Evolutionary conservation across 1,140 invertebrate genomes (phyloP).

Genomic region (Onthophagus taurus): DNA sequence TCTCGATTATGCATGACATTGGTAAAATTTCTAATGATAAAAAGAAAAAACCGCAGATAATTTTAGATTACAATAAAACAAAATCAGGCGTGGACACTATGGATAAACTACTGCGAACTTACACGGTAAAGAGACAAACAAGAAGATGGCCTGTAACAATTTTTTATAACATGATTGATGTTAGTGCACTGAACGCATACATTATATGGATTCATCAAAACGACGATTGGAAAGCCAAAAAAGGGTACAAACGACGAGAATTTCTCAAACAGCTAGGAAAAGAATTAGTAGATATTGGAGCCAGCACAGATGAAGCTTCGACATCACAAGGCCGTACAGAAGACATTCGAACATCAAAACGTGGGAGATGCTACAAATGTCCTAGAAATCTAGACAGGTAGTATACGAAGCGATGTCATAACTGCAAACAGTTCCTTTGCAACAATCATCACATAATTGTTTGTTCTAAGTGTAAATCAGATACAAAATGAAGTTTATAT

Average conservation of each 20-base stretch:
- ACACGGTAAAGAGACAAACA: slow-evolving; percentile 22
- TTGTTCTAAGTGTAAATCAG: too few species aligned
- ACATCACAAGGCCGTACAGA: slow-evolving; percentile 6
- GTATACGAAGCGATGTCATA: too few species aligned
- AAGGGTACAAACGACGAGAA: slow-evolving; percentile 4
- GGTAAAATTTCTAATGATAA: slow-evolving; percentile 3
- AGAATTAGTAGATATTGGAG: slow-evolving; percentile 10
- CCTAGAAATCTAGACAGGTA: slow-evolving; percentile 11
- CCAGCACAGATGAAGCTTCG: neutral
- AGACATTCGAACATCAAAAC: neutral
- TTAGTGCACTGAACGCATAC: slow-evolving; percentile 9
- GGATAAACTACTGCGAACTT: slow-evolving; percentile 11
- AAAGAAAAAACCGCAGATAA: slow-evolving; percentile 11
- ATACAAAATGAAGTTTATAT: too few species aligned
- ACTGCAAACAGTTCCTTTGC: too few species aligned
- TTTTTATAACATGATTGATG: slow-evolving; percentile 29
- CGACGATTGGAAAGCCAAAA: slow-evolving; percentile 6
- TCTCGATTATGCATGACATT: slow-evolving; percentile 11
- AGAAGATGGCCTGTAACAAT: slow-evolving; percentile 23
- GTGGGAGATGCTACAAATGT: slow-evolving; percentile 7
- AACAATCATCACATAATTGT: too few species aligned
- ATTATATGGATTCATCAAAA: slow-evolving; percentile 4
- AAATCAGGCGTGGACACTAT: slow-evolving; percentile 16
- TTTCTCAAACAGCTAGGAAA: slow-evolving; percentile 9
- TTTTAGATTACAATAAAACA: slow-evolving; percentile 13